phyloP scores from a whole-genome alignment of 2,888 invertebrate genomes.

The Platycnemis pennipes region DNA sequence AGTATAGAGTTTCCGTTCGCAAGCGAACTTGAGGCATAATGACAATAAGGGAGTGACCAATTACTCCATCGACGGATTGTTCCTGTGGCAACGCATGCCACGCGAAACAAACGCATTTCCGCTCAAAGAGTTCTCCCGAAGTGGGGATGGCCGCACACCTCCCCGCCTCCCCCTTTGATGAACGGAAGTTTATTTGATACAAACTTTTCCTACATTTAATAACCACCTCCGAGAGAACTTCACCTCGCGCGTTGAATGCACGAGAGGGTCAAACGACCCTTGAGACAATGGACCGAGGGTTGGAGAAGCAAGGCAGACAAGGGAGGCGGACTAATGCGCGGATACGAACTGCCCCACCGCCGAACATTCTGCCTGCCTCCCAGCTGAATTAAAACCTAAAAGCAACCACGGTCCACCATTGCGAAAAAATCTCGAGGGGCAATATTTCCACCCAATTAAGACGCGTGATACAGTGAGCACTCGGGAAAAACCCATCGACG shows the following conservation, averaged over 20 bases:
- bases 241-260: not conserved
- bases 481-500: not conserved
- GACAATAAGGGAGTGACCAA: not conserved
- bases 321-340: not conserved
- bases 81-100: not conserved
- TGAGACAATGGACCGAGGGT: not conserved
- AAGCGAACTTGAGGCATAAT: not conserved
- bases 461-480: not conserved
- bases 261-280: not conserved
- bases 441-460: conserved; percentile 39
- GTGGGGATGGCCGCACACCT: not conserved
- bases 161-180: not conserved
- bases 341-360: not conserved
- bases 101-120: not conserved
- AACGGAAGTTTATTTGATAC: conserved; percentile 22
- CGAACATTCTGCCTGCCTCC: not conserved
- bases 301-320: not conserved
- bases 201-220: conserved; percentile 14
- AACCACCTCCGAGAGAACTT: not conserved
- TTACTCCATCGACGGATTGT: not conserved
- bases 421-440: not conserved
- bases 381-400: not conserved
- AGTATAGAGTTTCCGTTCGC: not conserved
- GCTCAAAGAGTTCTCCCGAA: not conserved
- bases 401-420: not conserved